Conservation (phyloP, 2,113 vertebrate species). For the Zosterops lateralis region DNA sequence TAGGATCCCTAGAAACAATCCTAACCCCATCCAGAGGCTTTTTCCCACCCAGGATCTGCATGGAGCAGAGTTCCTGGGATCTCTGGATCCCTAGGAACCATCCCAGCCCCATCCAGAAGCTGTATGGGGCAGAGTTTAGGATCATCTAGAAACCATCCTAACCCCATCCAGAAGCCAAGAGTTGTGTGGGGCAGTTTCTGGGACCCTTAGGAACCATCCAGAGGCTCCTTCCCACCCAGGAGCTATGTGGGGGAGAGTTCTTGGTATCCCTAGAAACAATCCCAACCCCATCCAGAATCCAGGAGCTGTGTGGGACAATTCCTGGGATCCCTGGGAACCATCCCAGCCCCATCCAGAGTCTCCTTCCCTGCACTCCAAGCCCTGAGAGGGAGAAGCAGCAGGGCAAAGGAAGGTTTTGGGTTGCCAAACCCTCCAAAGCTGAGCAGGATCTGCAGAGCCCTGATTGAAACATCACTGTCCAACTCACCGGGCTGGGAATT, state of each 20-base stretch:
- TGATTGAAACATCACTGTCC: constrained; percentile 48
- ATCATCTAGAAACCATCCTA: too few species aligned
- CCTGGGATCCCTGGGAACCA: neutral
- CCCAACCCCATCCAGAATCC: too few species aligned
- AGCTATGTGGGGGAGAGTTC: too few species aligned
- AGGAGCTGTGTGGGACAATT: neutral
- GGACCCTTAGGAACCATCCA: too few species aligned
- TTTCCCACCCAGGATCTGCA: neutral
- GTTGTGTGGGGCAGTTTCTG: too few species aligned
- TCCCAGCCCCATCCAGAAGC: neutral
- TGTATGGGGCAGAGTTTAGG: neutral
- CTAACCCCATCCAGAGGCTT: neutral
- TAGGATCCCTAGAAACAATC: neutral
- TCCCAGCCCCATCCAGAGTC: neutral
- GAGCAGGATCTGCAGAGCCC: neutral
- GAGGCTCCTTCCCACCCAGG: too few species aligned
- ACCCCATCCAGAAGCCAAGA: too few species aligned
- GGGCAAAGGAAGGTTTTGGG: neutral
- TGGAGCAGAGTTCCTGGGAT: too few species aligned
- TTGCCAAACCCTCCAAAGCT: rapidly evolving
- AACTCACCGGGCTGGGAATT: neutral
- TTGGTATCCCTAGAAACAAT: neutral
- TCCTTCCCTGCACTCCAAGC: neutral
- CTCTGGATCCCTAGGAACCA: neutral
- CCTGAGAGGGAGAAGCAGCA: neutral